These are phyloP conservation scores for Pedionomus torquatus DNA, from an alignment of 2,113 vertebrate species.

Conservation along the genomic window DNA sequence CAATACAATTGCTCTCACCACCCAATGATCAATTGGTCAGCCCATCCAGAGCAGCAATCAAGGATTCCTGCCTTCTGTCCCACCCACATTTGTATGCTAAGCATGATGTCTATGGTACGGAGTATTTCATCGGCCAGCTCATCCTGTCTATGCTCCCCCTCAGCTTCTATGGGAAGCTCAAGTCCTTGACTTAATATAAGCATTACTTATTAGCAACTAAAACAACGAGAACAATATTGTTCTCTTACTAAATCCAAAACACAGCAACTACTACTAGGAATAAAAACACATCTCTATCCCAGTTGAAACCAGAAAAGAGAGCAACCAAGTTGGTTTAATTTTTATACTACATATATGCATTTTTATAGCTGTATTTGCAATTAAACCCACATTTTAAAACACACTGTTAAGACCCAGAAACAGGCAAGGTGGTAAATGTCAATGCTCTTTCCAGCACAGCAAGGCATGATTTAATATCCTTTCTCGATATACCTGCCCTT, in stretches of 20 bases:
- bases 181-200: background rate
- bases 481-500: conserved; percentile 2
- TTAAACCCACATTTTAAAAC: background rate
- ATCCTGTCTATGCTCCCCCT: background rate
- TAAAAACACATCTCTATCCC: background rate
- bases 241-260: background rate
- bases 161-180: background rate
- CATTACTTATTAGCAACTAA: background rate
- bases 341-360: background rate
- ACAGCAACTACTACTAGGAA: background rate
- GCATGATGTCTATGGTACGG: background rate
- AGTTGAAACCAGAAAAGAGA: background rate
- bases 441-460: background rate
- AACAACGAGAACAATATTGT: background rate
- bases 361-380: background rate
- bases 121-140: background rate
- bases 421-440: background rate
- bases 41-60: background rate
- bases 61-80: background rate
- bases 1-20: background rate
- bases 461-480: background rate
- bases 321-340: background rate
- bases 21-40: background rate
- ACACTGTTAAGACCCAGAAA: background rate
- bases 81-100: background rate